Evolutionary conservation across 1,140 invertebrate species (phyloP).

Genomic region (Drosophila prosaltans): DNA sequence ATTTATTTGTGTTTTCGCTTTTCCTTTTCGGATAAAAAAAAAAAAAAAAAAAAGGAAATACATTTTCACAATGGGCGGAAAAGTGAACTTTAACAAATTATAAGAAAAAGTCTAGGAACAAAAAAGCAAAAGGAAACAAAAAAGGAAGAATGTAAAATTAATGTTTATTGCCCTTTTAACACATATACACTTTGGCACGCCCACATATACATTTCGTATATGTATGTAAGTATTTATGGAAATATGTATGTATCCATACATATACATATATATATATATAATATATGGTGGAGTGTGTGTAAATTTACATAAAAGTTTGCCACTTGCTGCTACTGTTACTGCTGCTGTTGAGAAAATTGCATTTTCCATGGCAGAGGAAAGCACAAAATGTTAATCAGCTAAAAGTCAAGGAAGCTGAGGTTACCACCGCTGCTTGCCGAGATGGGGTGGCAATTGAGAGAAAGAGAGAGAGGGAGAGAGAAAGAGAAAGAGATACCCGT

Average conservation of each 20-base stretch:
- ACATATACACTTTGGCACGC: conserved; percentile 70
- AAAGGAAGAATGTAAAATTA: conserved; percentile 66
- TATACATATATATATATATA: conserved; percentile 17
- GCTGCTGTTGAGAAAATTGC: conserved; percentile 66
- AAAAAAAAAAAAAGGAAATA: neutral
- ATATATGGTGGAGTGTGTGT: conserved; percentile 44
- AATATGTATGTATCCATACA: neutral
- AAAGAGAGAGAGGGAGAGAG: too few relatives aligned
- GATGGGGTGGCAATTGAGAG: conserved; percentile 25
- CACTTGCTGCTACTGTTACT: conserved; percentile 56
- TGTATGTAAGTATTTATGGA: conserved; percentile 17
- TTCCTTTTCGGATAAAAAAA: neutral
- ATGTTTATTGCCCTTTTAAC: conserved; percentile 80
- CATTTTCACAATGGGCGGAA: neutral
- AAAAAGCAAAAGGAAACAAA: neutral
- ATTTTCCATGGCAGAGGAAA: conserved; percentile 54
- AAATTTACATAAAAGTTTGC: conserved; percentile 76
- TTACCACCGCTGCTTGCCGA: neutral
- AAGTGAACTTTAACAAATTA: neutral
- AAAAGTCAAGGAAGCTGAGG: conserved; percentile 65
- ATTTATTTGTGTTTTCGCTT: neutral
- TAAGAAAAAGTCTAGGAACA: neutral
- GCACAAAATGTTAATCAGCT: conserved; percentile 78
- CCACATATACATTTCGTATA: conserved; percentile 18
- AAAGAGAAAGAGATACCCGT: conserved; percentile 1